Conservation (phyloP, 2,797 vertebrate genomes). For the Schizopygopsis malacanthus region DNA sequence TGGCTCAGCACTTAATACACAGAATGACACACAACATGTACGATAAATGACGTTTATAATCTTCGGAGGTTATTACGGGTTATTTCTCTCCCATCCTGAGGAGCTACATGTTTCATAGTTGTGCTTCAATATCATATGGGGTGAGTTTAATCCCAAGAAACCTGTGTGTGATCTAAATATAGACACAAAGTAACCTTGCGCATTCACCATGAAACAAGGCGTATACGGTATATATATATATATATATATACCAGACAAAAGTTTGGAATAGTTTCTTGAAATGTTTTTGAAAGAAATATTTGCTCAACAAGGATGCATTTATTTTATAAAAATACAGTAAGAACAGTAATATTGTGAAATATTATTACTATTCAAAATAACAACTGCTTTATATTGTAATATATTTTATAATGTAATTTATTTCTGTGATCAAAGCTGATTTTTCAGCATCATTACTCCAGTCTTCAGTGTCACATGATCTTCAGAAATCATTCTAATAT, state of each 20-base stretch:
- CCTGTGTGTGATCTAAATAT: background rate
- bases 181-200: conserved; percentile 20
- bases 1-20: conserved; percentile 28
- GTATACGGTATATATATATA: background rate
- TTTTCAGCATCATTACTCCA: background rate
- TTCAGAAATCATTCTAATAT: background rate
- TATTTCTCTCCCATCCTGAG: background rate
- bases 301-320: background rate
- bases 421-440: background rate
- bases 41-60: conserved; percentile 43
- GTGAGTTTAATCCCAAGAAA: background rate
- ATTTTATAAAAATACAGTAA: background rate
- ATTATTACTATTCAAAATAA: background rate
- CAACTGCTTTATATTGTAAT: background rate
- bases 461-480: background rate
- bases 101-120: conserved; percentile 10
- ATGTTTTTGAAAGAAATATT: background rate
- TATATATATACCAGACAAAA: background rate
- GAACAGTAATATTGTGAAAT: background rate
- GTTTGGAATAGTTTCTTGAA: background rate
- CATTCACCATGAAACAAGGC: conserved; percentile 4
- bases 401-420: background rate
- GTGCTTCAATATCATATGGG: conserved; percentile 6
- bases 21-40: conserved; percentile 38
- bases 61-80: background rate